Evolutionary conservation across 2,888 invertebrate genomes (phyloP).

Genomic region (Catocala sponsa): DNA sequence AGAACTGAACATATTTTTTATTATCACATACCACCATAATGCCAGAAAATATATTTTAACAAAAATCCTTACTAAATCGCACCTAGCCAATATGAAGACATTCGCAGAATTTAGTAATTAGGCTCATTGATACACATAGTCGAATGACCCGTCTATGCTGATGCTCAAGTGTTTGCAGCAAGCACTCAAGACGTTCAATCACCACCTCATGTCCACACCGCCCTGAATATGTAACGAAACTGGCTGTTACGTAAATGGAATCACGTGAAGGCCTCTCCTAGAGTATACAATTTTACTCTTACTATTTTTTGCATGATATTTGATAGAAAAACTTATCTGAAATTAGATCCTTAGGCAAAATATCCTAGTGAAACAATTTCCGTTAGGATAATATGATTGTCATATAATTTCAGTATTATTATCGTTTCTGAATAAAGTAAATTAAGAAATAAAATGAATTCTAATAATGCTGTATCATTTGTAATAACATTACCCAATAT

Average conservation of each 20-base stretch:
- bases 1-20: too few species aligned
- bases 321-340: conserved; percentile 34
- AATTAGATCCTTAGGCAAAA: conserved; percentile 24
- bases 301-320: conserved; percentile 22
- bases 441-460: not conserved
- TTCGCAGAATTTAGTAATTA: conserved; percentile 30
- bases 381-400: conserved; percentile 20
- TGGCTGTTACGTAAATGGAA: conserved; percentile 50
- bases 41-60: too few species aligned
- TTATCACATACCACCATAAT: too few species aligned
- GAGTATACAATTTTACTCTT: conserved; percentile 19
- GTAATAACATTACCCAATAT: too few species aligned
- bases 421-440: conserved; percentile 19
- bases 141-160: conserved; percentile 24
- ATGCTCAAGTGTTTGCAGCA: conserved; percentile 44
- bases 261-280: conserved; percentile 37
- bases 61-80: too few species aligned
- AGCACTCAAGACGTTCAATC: conserved; percentile 58
- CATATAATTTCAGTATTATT: conserved; percentile 17
- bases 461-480: too few species aligned
- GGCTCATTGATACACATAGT: conserved; percentile 33
- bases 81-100: not conserved
- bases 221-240: conserved; percentile 62
- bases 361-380: conserved; percentile 15
- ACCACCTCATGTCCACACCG: conserved; percentile 54